Percentiles rank a stretch among this genome's conserved stretches.
Evolutionary conservation across 2,888 invertebrate species (phyloP).

Genomic region (Chrysomela aeneicollis): DNA sequence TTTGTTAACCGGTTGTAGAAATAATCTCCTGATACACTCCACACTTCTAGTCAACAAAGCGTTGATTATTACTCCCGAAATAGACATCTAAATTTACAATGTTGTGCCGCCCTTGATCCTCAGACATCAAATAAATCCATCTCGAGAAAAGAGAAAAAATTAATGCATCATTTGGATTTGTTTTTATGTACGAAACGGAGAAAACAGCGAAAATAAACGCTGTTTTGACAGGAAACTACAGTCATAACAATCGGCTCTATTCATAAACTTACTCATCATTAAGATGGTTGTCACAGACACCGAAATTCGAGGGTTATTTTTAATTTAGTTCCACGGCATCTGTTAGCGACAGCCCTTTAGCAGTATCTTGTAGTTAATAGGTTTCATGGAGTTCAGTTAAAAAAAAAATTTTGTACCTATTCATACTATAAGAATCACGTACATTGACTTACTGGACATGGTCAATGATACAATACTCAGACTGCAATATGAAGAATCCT

Average conservation of each 20-base stretch:
- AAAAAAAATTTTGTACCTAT: too few relatives aligned
- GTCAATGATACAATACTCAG: too few relatives aligned
- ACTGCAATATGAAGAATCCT: too few relatives aligned
- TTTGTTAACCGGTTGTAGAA: too few relatives aligned
- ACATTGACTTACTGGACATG: too few relatives aligned
- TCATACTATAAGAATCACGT: too few relatives aligned
- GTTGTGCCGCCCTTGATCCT: conserved; percentile 7
- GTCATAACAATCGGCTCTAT: conserved; percentile 43
- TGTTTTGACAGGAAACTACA: conserved; percentile 42
- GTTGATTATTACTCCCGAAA: not conserved
- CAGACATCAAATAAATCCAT: conserved; percentile 1
- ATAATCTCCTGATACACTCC: not conserved
- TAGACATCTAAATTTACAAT: conserved; percentile 9
- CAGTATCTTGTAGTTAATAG: conserved; percentile 5
- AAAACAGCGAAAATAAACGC: conserved; percentile 24
- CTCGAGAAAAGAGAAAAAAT: conserved; percentile 17
- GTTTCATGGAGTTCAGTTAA: not conserved
- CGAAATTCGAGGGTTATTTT: conserved; percentile 40
- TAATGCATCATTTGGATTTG: conserved; percentile 31
- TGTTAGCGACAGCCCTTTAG: conserved; percentile 17
- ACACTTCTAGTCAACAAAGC: conserved; percentile 12
- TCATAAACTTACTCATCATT: conserved; percentile 40
- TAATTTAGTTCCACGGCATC: conserved; percentile 37
- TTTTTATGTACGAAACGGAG: conserved; percentile 30
- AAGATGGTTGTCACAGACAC: conserved; percentile 34